Percentiles rank a stretch among this genome's conserved stretches.
Evolutionary conservation across 2,113 vertebrate species (phyloP).

Genomic region (Cheilinus undulatus): DNA sequence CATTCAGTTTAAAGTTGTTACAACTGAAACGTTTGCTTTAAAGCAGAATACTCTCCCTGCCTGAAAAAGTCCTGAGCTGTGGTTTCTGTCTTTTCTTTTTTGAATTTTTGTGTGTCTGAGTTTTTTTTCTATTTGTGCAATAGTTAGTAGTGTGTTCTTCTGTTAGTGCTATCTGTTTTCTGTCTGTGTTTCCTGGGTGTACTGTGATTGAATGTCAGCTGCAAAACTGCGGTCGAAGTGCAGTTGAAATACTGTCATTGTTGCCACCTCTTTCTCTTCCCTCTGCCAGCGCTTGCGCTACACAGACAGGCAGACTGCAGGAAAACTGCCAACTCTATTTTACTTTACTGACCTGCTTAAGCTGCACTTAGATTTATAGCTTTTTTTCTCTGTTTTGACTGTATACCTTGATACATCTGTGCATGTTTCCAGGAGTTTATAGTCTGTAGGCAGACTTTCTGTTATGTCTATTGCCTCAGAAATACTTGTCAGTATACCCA

Average conservation of each 20-base stretch:
- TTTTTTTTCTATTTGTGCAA: conserved; percentile 51
- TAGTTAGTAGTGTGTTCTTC: conserved; percentile 42
- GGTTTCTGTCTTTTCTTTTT: conserved; percentile 1
- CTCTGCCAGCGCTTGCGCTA: conserved; percentile 40
- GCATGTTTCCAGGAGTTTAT: conserved; percentile 3
- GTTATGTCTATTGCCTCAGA: conserved; percentile 20
- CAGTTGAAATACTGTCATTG: conserved; percentile 69
- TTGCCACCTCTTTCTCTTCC: conserved; percentile 45
- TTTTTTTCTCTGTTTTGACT: background rate
- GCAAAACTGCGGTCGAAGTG: conserved; percentile 56
- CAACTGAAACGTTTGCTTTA: conserved; percentile 29
- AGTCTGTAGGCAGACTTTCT: conserved; percentile 7
- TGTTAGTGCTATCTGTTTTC: conserved; percentile 58
- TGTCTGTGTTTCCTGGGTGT: conserved; percentile 50
- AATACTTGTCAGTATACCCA: conserved; percentile 17
- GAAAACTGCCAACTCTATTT: conserved; percentile 54
- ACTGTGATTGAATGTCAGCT: conserved; percentile 71
- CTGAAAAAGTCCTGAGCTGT: conserved; percentile 14
- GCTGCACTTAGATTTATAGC: background rate
- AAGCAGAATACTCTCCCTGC: conserved; percentile 21
- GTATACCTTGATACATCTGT: conserved; percentile 11
- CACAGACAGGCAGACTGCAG: conserved; percentile 40
- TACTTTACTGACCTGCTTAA: conserved; percentile 41
- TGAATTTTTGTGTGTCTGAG: conserved; percentile 17
- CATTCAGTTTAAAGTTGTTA: conserved; percentile 9